Evolutionary conservation across 2,113 vertebrate species (phyloP).

Genomic region (Sarotherodon lohbergeri): DNA sequence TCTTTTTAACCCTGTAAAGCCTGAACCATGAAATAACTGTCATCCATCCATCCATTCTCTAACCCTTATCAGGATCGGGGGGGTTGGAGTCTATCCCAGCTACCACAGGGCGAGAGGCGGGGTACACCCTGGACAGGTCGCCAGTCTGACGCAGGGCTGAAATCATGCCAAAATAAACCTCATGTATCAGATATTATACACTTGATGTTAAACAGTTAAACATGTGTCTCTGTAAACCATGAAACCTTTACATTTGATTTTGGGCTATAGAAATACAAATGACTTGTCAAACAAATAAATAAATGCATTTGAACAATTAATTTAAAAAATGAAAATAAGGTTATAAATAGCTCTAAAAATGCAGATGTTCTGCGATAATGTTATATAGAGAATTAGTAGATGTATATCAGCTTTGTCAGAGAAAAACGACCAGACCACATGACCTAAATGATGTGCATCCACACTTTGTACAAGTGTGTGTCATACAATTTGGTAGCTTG

Average conservation of each 20-base stretch:
- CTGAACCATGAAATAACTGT: neutral
- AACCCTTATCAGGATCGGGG: neutral
- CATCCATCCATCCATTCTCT: neutral
- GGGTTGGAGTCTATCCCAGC: neutral
- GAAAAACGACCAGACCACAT: too few species aligned
- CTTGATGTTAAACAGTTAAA: neutral
- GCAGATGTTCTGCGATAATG: neutral
- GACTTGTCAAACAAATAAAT: neutral
- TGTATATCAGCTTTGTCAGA: too few species aligned
- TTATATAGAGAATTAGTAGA: neutral
- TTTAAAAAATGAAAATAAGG: accelerated
- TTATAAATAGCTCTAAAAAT: neutral
- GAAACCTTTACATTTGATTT: neutral
- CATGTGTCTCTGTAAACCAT: neutral
- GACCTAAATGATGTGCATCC: neutral
- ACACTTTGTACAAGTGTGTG: neutral
- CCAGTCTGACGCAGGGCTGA: neutral
- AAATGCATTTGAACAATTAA: neutral
- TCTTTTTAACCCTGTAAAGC: neutral
- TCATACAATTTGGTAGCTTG: neutral
- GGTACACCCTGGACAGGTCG: neutral
- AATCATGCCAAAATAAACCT: neutral
- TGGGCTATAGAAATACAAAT: neutral
- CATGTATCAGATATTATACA: neutral
- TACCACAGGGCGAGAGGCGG: neutral